Base-by-base conservation (phyloP, 92 coral and sea anemone species). In the Parazoanthus swiftii region DNA sequence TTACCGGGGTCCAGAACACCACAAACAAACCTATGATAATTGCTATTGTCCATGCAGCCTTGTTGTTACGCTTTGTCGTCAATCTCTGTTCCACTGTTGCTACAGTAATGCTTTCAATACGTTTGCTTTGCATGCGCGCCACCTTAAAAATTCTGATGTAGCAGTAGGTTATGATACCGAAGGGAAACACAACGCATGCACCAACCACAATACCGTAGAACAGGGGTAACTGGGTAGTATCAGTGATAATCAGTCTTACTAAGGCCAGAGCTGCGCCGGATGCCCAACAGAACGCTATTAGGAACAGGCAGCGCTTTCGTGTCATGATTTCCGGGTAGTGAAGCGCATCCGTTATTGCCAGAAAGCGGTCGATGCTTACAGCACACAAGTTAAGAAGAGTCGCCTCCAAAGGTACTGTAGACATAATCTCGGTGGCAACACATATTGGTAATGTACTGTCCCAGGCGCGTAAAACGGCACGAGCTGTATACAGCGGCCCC, bases 71-170 rank as follows among this genome's bases (percentile, higher is more conserved):
- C 35, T 81, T 81, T 59, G 50, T 37, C 2, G 54, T 35, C 3
- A 81, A 44, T 23, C 73, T 63, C 35, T 81, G 85, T 13, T 59
- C 73, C 25, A 37, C 73, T 81, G 85, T 63, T 36, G 29, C 54
- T 33, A 59, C 35, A 25, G 74, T 58, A 25, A 81, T 38, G 48
- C 33, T n/a, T 81, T 81, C 74, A 16, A 81, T 81, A 20, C 85
- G 85, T 38, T 37, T 81, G 6, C 85, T 81, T 38, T 81, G 85
- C 33, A 0, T 38, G 18, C 85, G 85, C 36, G 85, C 85, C 33
- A 81, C 85, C 85, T 81, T 81, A 63, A 81, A 63, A 8, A 81
- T 81, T n/a, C 44, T 36, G 68, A 81, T 3, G 39, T 81, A 81
- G 74, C 85, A 81, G 74, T 35, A 81, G 85, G 26, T 63, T 58